Conservation (phyloP, 1,140 invertebrate genomes). For the Caenorhabditis inopinata region DNA sequence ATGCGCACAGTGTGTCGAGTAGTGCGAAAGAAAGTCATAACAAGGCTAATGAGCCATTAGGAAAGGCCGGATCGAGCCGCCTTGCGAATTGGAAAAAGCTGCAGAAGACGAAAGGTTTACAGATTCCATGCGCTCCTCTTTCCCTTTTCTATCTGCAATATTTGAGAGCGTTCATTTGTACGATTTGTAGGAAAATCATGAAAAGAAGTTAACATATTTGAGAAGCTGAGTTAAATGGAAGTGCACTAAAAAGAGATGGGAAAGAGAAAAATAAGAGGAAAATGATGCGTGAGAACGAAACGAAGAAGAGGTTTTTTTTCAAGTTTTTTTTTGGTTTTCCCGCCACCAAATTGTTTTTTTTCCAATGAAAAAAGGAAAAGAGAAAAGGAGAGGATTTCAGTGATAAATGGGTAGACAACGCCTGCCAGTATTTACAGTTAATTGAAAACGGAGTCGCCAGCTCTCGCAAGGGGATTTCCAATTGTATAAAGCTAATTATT, state of each 20-base stretch:
- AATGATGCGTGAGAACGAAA: conserved; percentile 30
- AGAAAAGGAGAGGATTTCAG: too few species aligned
- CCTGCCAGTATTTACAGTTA: too few species aligned
- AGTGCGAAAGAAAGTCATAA: conserved; percentile 29
- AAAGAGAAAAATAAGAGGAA: conserved; percentile 1
- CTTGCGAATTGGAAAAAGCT: not conserved
- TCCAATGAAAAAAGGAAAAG: not conserved
- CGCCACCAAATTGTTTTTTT: conserved; percentile 14
- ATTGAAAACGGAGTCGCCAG: too few species aligned
- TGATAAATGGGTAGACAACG: too few species aligned
- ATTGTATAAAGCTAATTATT: too few species aligned
- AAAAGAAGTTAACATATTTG: not conserved
- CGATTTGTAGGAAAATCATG: too few species aligned
- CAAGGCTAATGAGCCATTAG: conserved; percentile 32
- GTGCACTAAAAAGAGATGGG: not conserved
- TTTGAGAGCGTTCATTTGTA: too few species aligned
- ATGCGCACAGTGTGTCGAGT: conserved; percentile 27
- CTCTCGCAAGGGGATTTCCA: too few species aligned
- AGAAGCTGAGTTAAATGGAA: not conserved
- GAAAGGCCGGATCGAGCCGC: conserved; percentile 6
- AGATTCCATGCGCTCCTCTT: conserved; percentile 23
- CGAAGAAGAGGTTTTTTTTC: conserved; percentile 1
- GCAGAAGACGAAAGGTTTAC: not conserved
- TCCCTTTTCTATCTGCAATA: not conserved
- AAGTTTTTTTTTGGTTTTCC: conserved; percentile 27